Percentiles rank a stretch among this genome's conserved stretches.
Evolutionary conservation across 2,888 invertebrate genomes (phyloP).

Genomic region (Andrena fulva): DNA sequence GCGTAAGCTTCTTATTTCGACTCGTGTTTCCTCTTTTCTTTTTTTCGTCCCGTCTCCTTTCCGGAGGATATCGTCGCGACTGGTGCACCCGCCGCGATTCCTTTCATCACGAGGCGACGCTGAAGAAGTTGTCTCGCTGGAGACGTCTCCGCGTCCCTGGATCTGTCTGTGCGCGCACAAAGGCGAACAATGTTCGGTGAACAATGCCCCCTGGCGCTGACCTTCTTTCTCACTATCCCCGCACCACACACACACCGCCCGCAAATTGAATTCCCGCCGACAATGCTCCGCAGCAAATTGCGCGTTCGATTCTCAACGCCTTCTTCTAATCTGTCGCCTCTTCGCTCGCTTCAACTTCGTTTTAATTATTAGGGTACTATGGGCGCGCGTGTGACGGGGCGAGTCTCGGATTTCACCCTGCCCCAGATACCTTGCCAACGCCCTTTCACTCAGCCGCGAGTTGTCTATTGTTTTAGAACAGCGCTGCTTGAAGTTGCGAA

Average conservation of each 20-base stretch:
- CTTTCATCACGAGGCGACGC: conserved; percentile 18
- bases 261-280: conserved; percentile 51
- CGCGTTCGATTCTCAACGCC: conserved; percentile 30
- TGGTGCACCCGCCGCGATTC: neutral
- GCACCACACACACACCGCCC: neutral
- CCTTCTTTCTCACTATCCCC: conserved; percentile 37
- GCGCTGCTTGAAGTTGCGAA: no score
- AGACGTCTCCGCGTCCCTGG: neutral
- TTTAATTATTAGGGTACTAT: neutral
- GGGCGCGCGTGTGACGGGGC: no score
- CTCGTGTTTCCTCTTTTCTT: neutral
- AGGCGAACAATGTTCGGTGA: conserved; percentile 41
- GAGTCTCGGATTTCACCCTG: no score
- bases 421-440: no score
- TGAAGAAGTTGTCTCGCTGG: conserved; percentile 3
- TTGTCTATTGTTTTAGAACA: no score
- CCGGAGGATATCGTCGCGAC: neutral
- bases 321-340: conserved; percentile 23
- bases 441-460: no score
- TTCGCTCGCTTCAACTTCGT: neutral
- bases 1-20: conserved; percentile 1
- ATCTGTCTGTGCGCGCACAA: conserved; percentile 23
- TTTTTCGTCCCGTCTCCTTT: neutral
- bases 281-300: conserved; percentile 44
- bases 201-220: conserved; percentile 42